Base-by-base conservation (phyloP, 2,888 invertebrate species). In the Microctonus brassicae region DNA sequence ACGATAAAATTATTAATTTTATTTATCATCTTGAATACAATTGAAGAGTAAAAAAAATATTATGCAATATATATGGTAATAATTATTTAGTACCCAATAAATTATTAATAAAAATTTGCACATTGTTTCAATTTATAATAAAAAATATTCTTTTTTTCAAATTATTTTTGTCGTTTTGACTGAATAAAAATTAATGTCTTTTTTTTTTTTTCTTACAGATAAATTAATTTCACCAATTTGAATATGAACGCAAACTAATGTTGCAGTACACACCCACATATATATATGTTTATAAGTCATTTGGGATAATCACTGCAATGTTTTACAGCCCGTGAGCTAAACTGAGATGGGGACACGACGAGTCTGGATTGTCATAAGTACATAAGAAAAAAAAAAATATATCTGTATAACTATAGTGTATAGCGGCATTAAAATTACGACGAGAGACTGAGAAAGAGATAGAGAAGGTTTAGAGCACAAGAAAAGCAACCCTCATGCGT, bases 241-340 rank as follows among this genome's bases (percentile, higher is more conserved):
- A 47, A 20, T 47, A 17, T 17, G 1, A 17, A 47, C 17, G 1
- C 6, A 47, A 47, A 47, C 17, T 47, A 1, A 39, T 47, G 7
- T 20, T 17, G 17, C 6, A 2, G 17, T 47, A n/a, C 1, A 47
- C 17, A 7, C 2, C 17, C 17, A 17, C 17, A 7, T 1, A 47
- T 20, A 47, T 47, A 17, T 9, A 17, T 1, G 6, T n/a, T 17
- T 9, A 7, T 17, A 47, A 47, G 20, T 47, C 47, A 29, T 29
- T 29, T 53, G 39, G 74, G 77, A 78, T 76, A 77, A 78, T 79
- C 78, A 74, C 76, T 61, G 63, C 61, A 70, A 72, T 70, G 67
- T 69, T 69, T 69, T 65, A 60, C 63, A 36, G 60, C 34, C 58
- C 20, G 47, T 47, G 47, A 47, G 47, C 17, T 47, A 7, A 29